Evolutionary conservation across 2,888 invertebrate species (phyloP), one percentile per base, ranked within the genome.

Genomic region (Escarpia spicata): DNA sequence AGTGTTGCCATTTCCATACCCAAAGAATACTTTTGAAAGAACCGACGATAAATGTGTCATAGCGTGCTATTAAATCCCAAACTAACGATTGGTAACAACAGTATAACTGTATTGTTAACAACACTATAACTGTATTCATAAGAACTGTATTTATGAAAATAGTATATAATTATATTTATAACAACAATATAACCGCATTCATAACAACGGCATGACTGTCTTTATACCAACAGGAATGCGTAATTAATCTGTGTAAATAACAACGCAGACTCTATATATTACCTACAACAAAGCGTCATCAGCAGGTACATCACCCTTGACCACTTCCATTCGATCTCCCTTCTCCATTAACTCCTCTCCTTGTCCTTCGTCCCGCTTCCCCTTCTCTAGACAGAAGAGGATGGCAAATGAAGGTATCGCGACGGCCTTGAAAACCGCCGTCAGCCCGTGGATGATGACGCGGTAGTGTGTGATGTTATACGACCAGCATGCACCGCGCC

Each of bases 361-460:
- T 26, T 75, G 75, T 0, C 26, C 75, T 75, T 75, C 75, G 4
- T 75, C 75, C 75, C 19, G 75, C 26, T n/a, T 75, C 75, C 75
- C 75, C 75, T 75, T 75, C n/a, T 75, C n/a, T 3, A 75, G 75
- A 2, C 75, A 75, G 75, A 75, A 75, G n/a, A 75, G 75, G n/a
- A 75, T 75, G 75, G 75, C 75, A 26, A 75, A 75, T 19, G 26
- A 75, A 26, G 75, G 75, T 2, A 75, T 75, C 75, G 75, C 75
- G 6, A 75, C 19, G 19, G 75, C 75, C 75, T 75, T 75, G 75
- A 75, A 75, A 26, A 26, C n/a, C 26, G 75, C 75, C 75, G 75
- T 75, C 75, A 75, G 75, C 26, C 75, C 75, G 75, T 75, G 75
- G 75, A 75, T 75, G 75, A 75, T 75, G 75, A 75, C n/a, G 75